These are phyloP conservation scores for Lacanobia wlatinum DNA, from an alignment of 2,888 invertebrate species.

Conservation along the genomic window DNA sequence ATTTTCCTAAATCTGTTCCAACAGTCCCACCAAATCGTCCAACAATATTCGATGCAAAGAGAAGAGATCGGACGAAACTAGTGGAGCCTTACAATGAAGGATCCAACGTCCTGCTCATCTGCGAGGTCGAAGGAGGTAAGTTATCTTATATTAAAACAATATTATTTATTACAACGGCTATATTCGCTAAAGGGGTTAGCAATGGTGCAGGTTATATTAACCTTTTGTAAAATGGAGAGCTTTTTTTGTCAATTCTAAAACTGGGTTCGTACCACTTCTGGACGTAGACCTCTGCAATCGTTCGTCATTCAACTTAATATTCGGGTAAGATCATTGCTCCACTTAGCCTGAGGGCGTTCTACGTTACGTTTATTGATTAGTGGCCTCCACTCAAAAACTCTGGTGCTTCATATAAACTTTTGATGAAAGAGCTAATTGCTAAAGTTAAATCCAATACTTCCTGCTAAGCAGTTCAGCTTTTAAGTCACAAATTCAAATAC, in stretches of 20 bases:
- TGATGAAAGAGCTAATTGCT: not conserved
- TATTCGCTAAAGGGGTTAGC: too few species aligned
- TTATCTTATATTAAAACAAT: not conserved
- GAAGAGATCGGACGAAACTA: slow-evolving; percentile 93
- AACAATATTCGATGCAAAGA: slow-evolving; percentile 95
- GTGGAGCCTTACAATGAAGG: slow-evolving; percentile 97
- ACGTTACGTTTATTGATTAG: not conserved
- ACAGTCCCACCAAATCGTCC: slow-evolving; percentile 96
- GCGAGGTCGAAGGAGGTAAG: slow-evolving; percentile 95
- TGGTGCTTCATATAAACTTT: not conserved
- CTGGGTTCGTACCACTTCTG: too few species aligned
- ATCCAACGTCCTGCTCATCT: slow-evolving; percentile 94
- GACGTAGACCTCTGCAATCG: not conserved
- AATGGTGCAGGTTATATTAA: too few species aligned
- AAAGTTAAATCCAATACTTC: too few species aligned
- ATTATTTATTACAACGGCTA: not conserved
- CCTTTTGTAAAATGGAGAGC: too few species aligned
- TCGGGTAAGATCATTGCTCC: not conserved
- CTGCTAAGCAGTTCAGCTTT: too few species aligned
- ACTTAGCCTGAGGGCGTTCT: not conserved
- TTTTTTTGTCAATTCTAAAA: too few species aligned
- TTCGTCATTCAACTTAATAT: not conserved
- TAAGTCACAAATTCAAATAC: too few species aligned
- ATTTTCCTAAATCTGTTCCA: too few species aligned
- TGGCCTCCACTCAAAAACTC: too few species aligned